Evolutionary conservation across 2,888 invertebrate species (phyloP), one percentile per base, ranked within the genome.

Genomic region (Myopa tessellatipennis): DNA sequence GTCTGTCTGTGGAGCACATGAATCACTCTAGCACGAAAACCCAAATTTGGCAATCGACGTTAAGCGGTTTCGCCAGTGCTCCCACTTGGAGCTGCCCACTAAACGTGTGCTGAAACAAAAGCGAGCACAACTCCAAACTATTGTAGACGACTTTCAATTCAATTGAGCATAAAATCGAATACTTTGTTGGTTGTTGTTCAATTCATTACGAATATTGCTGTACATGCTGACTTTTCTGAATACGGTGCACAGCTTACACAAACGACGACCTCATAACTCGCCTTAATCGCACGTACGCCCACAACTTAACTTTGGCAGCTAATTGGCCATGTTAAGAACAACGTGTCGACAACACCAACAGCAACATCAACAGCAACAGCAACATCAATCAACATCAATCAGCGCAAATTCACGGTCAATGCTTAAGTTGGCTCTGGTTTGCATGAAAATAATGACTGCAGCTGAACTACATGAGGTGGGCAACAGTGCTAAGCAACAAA

Each of bases 11-110:
- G 16, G 34, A 55, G 74, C 55, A 14, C n/a, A 34, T 76, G 76
- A 69, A 76, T 68, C 76, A 76, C 40, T 68, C 36, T 38, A 75
- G 55, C 74, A n/a, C 40, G 26, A 67, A 55, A 63, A 14, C 8
- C 76, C 76, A 76, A 69, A 69, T 76, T 69, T 76, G 76, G 68
- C 50, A 4, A 58, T 69, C 26, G 26, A 69, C 16, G 38, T 40
- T n/a, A 14, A 60, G 36, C 12, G 36, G 38, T 34, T 68, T 60
- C 58, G 58, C 16, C 58, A 67, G 75, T 68, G 75, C 26, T 26
- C 26, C 26, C 26, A 26, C 26, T 26, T 26, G 75, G 75, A 68
- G 75, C 58, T 75, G 75, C 58, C 36, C 58, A 67, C 55, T 26
- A 60, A 60, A 60, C 3, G 55, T 55, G 16, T 14, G 16, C 16